These are phyloP conservation scores for Magallana nippona DNA, from an alignment of 2,888 invertebrate species.

Conservation along the genomic window DNA sequence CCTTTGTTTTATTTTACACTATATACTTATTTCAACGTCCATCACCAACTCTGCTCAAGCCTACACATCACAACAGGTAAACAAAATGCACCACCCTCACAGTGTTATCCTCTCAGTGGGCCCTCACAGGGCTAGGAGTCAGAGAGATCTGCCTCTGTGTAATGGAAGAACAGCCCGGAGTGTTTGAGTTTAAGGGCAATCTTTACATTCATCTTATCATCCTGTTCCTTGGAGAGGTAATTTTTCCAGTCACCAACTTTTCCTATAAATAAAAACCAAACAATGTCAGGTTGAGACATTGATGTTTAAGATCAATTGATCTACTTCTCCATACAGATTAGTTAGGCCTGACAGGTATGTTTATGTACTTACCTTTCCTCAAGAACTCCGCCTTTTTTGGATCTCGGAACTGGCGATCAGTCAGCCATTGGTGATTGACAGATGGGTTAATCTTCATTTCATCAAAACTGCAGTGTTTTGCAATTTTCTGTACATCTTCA, in stretches of 20 bases:
- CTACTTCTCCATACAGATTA: no score
- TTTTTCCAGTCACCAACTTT: constrained; percentile 91
- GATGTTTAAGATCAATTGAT: background rate
- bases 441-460: constrained; percentile 91
- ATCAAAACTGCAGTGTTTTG: constrained; percentile 88
- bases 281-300: no score
- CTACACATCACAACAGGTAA: no score
- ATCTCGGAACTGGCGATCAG: constrained; percentile 79
- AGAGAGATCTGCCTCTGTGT: background rate
- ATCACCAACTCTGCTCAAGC: no score
- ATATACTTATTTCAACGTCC: no score
- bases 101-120: background rate
- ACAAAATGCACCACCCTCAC: background rate
- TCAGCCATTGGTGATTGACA: constrained; percentile 84
- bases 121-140: background rate
- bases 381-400: constrained; percentile 77
- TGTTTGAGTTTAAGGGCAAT: constrained; percentile 58
- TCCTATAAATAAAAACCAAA: constrained; percentile 80
- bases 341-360: no score
- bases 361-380: constrained; percentile 78
- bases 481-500: constrained; percentile 85
- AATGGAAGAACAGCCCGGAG: constrained; percentile 45
- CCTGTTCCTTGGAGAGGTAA: constrained; percentile 87
- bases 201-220: constrained; percentile 85
- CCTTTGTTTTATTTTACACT: no score